phyloP scores from a whole-genome alignment of 2,113 vertebrate genomes.

The Carollia perspicillata region DNA sequence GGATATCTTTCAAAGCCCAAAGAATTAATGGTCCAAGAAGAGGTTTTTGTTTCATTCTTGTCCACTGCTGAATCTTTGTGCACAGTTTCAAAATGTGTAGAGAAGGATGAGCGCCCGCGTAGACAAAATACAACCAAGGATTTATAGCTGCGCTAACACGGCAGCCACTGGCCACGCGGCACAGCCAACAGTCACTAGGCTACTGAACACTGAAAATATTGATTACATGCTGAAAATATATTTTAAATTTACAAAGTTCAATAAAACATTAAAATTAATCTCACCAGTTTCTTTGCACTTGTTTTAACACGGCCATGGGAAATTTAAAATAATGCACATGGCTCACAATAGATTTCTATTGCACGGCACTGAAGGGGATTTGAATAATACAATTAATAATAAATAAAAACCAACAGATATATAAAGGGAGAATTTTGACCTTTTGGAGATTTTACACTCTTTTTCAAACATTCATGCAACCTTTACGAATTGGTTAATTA shows the following conservation, averaged over 20 bases:
- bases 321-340: background rate
- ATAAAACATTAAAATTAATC: background rate
- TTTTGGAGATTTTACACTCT: background rate
- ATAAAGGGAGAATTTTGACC: background rate
- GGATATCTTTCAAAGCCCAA: background rate
- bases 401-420: background rate
- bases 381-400: background rate
- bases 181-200: too few relatives aligned
- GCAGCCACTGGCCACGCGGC: background rate
- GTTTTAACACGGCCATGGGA: background rate
- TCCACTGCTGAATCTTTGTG: background rate
- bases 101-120: background rate
- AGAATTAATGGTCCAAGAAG: background rate
- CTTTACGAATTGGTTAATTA: slow-evolving; percentile 9
- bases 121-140: background rate
- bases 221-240: background rate
- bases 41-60: background rate
- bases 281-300: background rate
- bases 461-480: background rate
- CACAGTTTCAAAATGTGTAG: background rate
- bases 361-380: background rate
- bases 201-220: background rate
- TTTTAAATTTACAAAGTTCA: background rate
- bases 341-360: background rate
- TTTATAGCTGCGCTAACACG: background rate